Evolutionary conservation across 1,140 invertebrate species (phyloP).

Genomic region (Caenorhabditis inopinata): DNA sequence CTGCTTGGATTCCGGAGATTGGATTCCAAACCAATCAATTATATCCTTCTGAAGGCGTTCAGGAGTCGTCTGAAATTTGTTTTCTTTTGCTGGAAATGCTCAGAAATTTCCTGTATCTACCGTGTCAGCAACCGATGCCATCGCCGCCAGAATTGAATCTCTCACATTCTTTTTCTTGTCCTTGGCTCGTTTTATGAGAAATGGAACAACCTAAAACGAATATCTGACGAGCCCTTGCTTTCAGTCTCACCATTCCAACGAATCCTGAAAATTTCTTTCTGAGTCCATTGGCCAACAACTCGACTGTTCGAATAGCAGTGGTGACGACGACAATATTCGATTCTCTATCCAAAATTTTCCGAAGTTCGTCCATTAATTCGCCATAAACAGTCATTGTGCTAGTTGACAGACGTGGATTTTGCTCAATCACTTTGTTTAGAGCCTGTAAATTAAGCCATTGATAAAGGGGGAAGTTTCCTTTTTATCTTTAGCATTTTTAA

Average conservation of each 20-base stretch:
- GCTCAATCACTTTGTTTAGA: background rate
- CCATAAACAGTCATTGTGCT: conserved; percentile 30
- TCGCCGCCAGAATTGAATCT: background rate
- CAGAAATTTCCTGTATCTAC: background rate
- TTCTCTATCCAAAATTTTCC: conserved; percentile 19
- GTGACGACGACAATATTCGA: conserved; percentile 21
- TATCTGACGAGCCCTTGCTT: too few species aligned
- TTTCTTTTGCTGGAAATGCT: background rate
- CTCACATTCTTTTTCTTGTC: conserved; percentile 8
- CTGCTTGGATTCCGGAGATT: background rate
- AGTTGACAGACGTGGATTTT: conserved; percentile 25
- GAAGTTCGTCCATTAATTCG: conserved; percentile 21
- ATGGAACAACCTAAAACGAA: background rate
- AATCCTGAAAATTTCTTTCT: background rate
- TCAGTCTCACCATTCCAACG: conserved; percentile 28
- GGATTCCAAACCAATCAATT: background rate
- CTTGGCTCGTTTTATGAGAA: conserved; percentile 8
- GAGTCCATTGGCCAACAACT: background rate
- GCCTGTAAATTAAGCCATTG: background rate
- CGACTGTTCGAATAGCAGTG: background rate
- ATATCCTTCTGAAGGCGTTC: background rate
- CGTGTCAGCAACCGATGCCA: background rate
- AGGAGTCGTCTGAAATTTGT: background rate
- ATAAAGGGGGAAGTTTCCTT: background rate
- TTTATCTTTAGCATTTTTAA: background rate